Base-by-base conservation (phyloP, 2,113 vertebrate species). In the Phycodurus eques region DNA sequence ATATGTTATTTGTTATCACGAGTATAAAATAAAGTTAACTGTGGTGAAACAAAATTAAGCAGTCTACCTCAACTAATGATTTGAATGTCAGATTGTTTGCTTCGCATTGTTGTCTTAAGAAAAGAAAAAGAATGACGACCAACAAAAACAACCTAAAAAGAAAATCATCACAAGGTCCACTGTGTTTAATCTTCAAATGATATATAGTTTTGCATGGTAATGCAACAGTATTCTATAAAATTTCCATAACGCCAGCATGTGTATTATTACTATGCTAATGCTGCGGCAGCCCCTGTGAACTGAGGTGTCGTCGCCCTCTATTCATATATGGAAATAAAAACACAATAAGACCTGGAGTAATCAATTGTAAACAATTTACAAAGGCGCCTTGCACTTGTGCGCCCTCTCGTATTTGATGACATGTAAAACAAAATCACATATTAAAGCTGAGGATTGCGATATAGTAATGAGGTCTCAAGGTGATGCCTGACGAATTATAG, bases 241-340 rank as follows among this genome's bases (percentile, higher is more conserved):
- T 87, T 82, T 89, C 77, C 81, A 87, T 75, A 80, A 83, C 77
- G 76, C 56, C 67, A 62, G 72, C 66, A 74, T 80, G 53, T 71
- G 68, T 76, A 80, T 82, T 76, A 83, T 85, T 81, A 81, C 83
- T 85, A 88, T 89, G 88, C 76, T 83, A 88, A 87, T 89, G 57
- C 57, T 70, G 69, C 1, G 19, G 62, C 68, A 64, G 63, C 70
- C 56, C 20, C 68, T 61, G 66, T 67, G 64, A n/a, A 1, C 73
- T 56, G 31, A 84, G 77, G 83, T 85, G 85, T 73, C 77, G 61
- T 67, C 1, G 12, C 60, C 71, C 35, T 77, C 71, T 68, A 72
- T 85, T 73, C 63, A 46, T 66, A 22, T 22, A 65, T 46, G 39
- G 63, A 65, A 87, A 68, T 74, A 68, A 76, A 84, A 83, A 84